These are phyloP conservation scores for Agrochola lota DNA, from an alignment of 2,888 invertebrate species.

Conservation along the genomic window DNA sequence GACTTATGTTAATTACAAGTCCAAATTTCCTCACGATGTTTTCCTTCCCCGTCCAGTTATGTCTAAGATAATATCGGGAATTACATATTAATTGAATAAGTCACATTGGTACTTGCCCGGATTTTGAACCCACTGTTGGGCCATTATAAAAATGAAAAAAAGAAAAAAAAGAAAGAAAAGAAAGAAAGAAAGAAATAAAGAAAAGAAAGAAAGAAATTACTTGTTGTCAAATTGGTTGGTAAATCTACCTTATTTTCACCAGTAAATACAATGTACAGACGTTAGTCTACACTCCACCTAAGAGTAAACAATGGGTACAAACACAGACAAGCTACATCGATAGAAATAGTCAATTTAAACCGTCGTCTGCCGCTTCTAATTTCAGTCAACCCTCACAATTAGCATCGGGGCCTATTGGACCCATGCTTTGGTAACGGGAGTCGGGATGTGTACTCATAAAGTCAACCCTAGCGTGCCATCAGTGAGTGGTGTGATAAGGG, in stretches of 20 bases:
- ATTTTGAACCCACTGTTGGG: too few species aligned
- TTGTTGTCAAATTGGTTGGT: too few species aligned
- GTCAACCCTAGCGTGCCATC: slow-evolving; percentile 49
- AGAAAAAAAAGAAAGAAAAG: too few species aligned
- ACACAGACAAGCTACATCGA: slow-evolving; percentile 52
- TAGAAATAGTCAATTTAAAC: slow-evolving; percentile 58
- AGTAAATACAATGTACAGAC: not conserved
- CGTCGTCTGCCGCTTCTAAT: slow-evolving; percentile 69
- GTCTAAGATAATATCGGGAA: too few species aligned
- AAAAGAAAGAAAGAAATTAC: too few species aligned
- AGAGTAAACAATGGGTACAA: slow-evolving; percentile 25
- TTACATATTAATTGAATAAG: too few species aligned
- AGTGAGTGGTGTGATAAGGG: slow-evolving; percentile 57
- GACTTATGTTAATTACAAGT: too few species aligned
- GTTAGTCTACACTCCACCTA: slow-evolving; percentile 9
- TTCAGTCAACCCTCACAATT: slow-evolving; percentile 74
- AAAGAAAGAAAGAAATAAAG: too few species aligned
- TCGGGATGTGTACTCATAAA: slow-evolving; percentile 58
- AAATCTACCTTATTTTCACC: not conserved
- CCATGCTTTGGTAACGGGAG: slow-evolving; percentile 71
- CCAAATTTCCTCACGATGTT: too few species aligned
- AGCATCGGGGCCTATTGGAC: slow-evolving; percentile 70
- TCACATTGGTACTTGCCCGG: too few species aligned
- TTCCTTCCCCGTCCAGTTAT: too few species aligned
- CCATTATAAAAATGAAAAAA: too few species aligned